Evolutionary conservation across 2,888 invertebrate genomes (phyloP).

Genomic region (Melinaea menophilus): DNA sequence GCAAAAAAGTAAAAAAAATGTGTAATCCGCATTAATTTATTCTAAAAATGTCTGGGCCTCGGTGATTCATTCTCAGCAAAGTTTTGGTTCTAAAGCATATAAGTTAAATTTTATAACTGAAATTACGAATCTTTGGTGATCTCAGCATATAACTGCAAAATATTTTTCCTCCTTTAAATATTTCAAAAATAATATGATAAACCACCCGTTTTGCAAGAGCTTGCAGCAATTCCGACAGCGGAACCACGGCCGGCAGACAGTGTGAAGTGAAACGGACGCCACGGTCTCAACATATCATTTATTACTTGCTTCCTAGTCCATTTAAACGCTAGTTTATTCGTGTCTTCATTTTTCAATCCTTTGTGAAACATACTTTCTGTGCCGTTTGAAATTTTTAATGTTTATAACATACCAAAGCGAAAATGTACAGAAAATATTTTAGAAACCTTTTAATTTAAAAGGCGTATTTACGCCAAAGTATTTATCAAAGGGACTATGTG

Average conservation of each 20-base stretch:
- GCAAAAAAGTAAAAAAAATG: no score
- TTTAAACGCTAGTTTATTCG: slow-evolving; percentile 35
- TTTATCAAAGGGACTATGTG: slow-evolving; percentile 2
- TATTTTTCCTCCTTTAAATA: no score
- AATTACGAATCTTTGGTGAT: no score
- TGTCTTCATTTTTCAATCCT: slow-evolving; percentile 33
- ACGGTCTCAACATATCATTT: slow-evolving; percentile 32
- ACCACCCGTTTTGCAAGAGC: not conserved
- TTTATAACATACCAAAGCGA: slow-evolving; percentile 18
- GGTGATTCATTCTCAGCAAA: no score
- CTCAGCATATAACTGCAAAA: no score
- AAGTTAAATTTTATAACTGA: no score
- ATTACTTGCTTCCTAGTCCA: slow-evolving; percentile 35
- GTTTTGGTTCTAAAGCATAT: no score
- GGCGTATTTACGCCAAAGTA: slow-evolving; percentile 12
- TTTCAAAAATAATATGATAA: not conserved
- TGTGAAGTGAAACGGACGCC: slow-evolving; percentile 15
- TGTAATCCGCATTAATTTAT: no score
- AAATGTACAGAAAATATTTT: slow-evolving; percentile 8
- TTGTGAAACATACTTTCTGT: slow-evolving; percentile 31
- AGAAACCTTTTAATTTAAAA: slow-evolving; percentile 12
- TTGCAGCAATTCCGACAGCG: not conserved
- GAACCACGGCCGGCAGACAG: not conserved
- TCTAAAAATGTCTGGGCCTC: no score
- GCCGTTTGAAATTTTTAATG: slow-evolving; percentile 32